Percentiles rank a stretch among this genome's conserved stretches.
These are phyloP conservation scores for Centruroides sculpturatus DNA, from an alignment of 1,140 invertebrate genomes.

Conservation along the genomic window DNA sequence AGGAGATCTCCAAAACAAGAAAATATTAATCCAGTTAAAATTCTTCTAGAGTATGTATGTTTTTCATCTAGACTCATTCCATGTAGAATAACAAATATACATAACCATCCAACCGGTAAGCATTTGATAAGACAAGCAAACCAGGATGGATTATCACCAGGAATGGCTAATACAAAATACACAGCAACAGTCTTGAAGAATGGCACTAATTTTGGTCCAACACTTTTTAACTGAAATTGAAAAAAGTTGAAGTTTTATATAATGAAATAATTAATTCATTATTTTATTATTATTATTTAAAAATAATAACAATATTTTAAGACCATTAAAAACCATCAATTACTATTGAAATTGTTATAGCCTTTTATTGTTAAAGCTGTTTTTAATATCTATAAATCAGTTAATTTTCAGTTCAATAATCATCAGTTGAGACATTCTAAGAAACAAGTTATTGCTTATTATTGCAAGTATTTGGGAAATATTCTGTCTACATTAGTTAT, in stretches of 20 bases:
- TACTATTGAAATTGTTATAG: too few relatives aligned
- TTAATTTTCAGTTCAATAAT: too few relatives aligned
- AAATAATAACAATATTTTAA: too few relatives aligned
- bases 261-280: not conserved
- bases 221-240: conserved; percentile 48
- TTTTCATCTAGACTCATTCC: conserved; percentile 55
- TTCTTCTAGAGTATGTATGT: conserved; percentile 50
- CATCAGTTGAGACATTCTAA: too few relatives aligned
- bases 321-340: too few relatives aligned
- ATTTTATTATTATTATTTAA: too few relatives aligned
- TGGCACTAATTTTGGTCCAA: conserved; percentile 61
- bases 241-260: conserved; percentile 8
- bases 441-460: too few relatives aligned
- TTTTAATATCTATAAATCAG: too few relatives aligned
- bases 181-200: conserved; percentile 75
- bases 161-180: conserved; percentile 64
- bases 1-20: conserved; percentile 69
- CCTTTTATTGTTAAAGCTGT: too few relatives aligned
- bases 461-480: too few relatives aligned
- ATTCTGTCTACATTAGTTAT: too few relatives aligned
- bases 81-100: conserved; percentile 62
- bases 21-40: conserved; percentile 60
- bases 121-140: conserved; percentile 66
- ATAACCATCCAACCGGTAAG: conserved; percentile 66
- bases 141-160: conserved; percentile 41